These are phyloP conservation scores for Megalurothrips usitatus DNA, from an alignment of 2,888 invertebrate species.

Conservation along the genomic window DNA sequence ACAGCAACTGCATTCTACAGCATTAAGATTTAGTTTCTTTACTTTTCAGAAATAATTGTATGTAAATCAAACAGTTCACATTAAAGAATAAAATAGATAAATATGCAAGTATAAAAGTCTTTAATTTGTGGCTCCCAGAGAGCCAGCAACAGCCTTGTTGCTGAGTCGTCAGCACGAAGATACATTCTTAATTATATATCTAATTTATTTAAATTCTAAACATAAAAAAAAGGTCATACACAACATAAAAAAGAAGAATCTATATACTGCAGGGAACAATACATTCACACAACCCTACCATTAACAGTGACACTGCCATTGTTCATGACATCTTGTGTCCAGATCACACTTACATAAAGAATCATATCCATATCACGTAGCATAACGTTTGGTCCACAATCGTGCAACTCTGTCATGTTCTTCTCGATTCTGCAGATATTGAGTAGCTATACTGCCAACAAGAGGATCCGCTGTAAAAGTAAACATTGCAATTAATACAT, in stretches of 20 bases:
- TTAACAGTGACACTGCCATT: constrained; percentile 10
- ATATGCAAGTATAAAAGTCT: constrained; percentile 21
- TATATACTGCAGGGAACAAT: constrained; percentile 16
- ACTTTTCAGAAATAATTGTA: neutral
- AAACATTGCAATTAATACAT: constrained; percentile 32
- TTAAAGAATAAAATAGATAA: constrained; percentile 19
- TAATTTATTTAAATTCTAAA: constrained; percentile 12
- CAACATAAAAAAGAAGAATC: constrained; percentile 3
- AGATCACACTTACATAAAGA: constrained; percentile 16
- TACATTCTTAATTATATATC: constrained; percentile 1
- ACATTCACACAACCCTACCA: constrained; percentile 19
- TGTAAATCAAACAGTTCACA: neutral
- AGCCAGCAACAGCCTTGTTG: constrained; percentile 21
- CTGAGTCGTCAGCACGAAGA: constrained; percentile 15
- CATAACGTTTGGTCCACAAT: constrained; percentile 97
- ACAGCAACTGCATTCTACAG: neutral
- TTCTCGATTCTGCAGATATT: constrained; percentile 94
- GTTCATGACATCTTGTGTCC: neutral
- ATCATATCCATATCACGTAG: constrained; percentile 63
- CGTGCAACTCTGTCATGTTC: constrained; percentile 98
- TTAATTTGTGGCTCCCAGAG: constrained; percentile 10
- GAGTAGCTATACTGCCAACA: constrained; percentile 96
- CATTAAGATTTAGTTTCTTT: neutral
- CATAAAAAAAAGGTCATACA: constrained; percentile 23
- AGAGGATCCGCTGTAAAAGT: constrained; percentile 80